Conservation (phyloP, 2,113 vertebrate species). For the Melanocharis versteri region DNA sequence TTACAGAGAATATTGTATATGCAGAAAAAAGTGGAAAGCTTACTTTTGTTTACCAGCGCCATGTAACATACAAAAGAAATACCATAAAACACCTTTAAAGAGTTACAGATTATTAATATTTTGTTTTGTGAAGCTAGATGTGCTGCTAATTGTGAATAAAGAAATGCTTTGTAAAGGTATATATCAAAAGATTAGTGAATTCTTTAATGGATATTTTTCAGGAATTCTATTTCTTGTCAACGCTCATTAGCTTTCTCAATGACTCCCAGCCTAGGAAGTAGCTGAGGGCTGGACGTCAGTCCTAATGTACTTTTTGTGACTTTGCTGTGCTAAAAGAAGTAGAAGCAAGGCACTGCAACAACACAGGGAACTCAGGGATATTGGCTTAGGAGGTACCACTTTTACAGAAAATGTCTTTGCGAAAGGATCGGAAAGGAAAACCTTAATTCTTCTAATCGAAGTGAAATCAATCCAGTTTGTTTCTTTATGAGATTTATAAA, state of each 20-base stretch:
- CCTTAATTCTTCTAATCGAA: not conserved
- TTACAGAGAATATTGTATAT: not conserved
- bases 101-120: not conserved
- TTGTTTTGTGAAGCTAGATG: not conserved
- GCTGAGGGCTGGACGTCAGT: not conserved
- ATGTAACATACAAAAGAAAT: not conserved
- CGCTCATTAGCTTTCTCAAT: not conserved
- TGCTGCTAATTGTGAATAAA: not conserved
- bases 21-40: not conserved
- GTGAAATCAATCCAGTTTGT: not conserved
- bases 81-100: not conserved
- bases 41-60: not conserved
- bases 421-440: not conserved
- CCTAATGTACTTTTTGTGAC: not conserved
- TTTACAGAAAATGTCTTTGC: not conserved
- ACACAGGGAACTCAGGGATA: not conserved
- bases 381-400: not conserved
- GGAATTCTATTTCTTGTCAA: not conserved
- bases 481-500: not conserved
- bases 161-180: not conserved
- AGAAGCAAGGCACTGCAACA: not conserved
- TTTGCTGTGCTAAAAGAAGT: not conserved
- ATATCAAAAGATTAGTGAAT: not conserved
- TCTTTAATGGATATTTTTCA: not conserved
- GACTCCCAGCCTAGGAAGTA: not conserved